Evolutionary conservation across 2,113 vertebrate species (phyloP), one percentile per base, ranked within the genome.

Genomic region (Chamaetylas fuelleborni): DNA sequence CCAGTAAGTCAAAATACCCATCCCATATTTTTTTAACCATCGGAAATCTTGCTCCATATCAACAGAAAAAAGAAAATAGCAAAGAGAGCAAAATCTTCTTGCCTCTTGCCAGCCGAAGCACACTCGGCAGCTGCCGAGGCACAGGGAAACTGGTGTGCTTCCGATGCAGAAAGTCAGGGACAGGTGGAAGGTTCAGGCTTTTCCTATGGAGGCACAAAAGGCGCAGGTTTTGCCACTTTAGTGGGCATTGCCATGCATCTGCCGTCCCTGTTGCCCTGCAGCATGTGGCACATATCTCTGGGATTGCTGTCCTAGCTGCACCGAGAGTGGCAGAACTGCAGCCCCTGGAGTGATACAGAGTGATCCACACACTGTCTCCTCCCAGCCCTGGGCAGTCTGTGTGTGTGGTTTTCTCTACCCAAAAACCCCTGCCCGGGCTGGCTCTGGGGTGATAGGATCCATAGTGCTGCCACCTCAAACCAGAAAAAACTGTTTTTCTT

Each of bases 111-210:
- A 69, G 16, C 50, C 36, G 33, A 51, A 47, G 19, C 19, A n/a
- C 34, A 23, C 25, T 14, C 0, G 3, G 51, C 65, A 74, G 0
- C 14, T 19, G 25, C 6, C 5, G 69, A n/a, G 29, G 65, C 42
- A 19, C 12, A 3, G 13, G 20, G 14, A 17, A 43, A 20, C 12
- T 2, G n/a, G 5, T 14, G 31, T 17, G 1, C 54, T 80, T 86
- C 29, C 16, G 16, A 13, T n/a, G 16, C 73, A 76, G 28, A 71
- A 67, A 43, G 8, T 19, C 57, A 56, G 51, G 40, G 26, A 5
- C 65, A 16, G 22, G 34, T 18, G 11, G 13, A 33, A 69, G 3
- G 1, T 8, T 70, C 25, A 9, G 18, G 33, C 8, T 76, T 17
- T 38, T 70, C 69, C 43, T 8, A 4, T 0, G 14, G 29, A 60